Base-by-base conservation (phyloP, 2,888 invertebrate species). In the Diloba caeruleocephala region DNA sequence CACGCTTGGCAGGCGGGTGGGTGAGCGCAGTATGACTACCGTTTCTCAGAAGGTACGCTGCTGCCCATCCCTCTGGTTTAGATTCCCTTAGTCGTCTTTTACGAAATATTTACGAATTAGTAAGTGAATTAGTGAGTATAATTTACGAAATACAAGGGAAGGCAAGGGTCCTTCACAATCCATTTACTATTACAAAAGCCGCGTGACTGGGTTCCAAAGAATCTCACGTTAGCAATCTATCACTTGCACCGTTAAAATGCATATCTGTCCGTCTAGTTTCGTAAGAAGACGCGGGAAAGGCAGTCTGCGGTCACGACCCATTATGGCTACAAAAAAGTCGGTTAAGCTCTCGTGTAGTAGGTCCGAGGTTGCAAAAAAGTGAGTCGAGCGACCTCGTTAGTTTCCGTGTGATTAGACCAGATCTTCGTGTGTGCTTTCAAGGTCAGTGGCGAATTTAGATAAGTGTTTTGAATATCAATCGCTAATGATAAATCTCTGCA, bases 271-370 rank as follows among this genome's bases (percentile, higher is more conserved):
- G 61, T 57, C 57, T 50, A 52, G 60, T 78, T 73, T 78, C 75
- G 76, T 59, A 77, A 77, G 64, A 60, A 66, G 62, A 69, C 71
- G 67, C 63, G 71, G 62, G 71, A 74, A 73, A 75, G 70, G 73
- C 54, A 39, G 36, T 8, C 64, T 60, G 61, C 56, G 69, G 73
- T 73, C 70, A 60, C 70, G 63, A 72, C 63, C 59, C 56, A 74
- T 50, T 56, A 38, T 49, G 38, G 43, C 39, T 44, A 48, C 43
- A 54, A 61, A 58, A 67, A 65, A 64, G 50, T 65, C 43, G 57
- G 42, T 48, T 70, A 71, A 65, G 60, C 50, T 51, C 21, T 38
- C 48, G 51, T 66, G 28, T 53, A 43, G 41, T 37, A 43, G 21
- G 10, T 31, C 32, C 52, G 36, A 57, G 37, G 50, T 58, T 48